Conservation (phyloP, 1,140 invertebrate species). For the Geopemphigus sp. region DNA sequence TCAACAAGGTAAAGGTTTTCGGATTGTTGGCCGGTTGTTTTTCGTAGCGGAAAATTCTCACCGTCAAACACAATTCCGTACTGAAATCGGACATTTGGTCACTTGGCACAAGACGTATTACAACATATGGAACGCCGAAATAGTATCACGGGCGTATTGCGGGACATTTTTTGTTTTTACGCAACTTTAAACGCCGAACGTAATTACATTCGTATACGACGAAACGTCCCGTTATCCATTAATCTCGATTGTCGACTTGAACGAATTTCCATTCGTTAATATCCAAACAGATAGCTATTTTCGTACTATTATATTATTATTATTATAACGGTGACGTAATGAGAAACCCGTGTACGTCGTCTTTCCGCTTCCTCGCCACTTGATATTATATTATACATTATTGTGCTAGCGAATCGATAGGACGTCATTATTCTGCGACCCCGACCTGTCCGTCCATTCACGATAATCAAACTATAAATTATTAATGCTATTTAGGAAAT, state of each 20-base stretch:
- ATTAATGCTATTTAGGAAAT: background rate
- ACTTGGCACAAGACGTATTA: too few relatives aligned
- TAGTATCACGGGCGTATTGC: too few relatives aligned
- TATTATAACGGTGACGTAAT: background rate
- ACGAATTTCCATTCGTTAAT: background rate
- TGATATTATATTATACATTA: constrained; percentile 3
- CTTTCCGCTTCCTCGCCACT: too few relatives aligned
- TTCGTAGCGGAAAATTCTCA: too few relatives aligned
- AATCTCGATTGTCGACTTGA: background rate
- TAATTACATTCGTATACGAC: too few relatives aligned
- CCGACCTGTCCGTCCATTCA: background rate
- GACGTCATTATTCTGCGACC: constrained; percentile 11
- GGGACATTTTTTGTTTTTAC: too few relatives aligned
- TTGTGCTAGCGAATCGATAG: background rate
- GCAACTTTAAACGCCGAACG: too few relatives aligned
- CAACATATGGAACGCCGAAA: too few relatives aligned
- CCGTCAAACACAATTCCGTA: too few relatives aligned
- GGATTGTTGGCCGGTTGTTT: too few relatives aligned
- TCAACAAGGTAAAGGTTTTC: too few relatives aligned
- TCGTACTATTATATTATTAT: background rate
- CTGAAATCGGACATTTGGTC: too few relatives aligned
- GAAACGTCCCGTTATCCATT: background rate
- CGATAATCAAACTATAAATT: constrained; percentile 32
- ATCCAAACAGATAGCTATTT: background rate
- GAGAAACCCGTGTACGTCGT: background rate